Evolutionary conservation across 2,797 vertebrate species (phyloP).

Genomic region (Tamandua tetradactyla): DNA sequence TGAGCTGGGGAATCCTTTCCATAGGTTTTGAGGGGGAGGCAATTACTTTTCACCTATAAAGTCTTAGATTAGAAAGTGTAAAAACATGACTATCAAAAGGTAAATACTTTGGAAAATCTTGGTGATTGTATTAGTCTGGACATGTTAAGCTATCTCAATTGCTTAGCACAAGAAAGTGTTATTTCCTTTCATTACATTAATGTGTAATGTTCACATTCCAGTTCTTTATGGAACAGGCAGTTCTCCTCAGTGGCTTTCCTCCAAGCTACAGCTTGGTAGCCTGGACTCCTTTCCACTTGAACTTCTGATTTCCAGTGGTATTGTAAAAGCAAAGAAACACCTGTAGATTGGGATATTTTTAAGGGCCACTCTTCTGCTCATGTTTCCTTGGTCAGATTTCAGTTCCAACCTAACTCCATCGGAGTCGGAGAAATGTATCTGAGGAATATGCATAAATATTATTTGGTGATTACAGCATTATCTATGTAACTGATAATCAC

Average conservation of each 20-base stretch:
- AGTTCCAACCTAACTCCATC: neutral
- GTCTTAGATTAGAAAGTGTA: neutral
- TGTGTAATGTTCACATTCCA: neutral
- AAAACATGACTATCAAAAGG: neutral
- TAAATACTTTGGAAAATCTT: neutral
- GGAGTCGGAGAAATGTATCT: neutral
- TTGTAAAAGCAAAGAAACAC: neutral
- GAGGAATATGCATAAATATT: neutral
- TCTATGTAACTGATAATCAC: too few relatives aligned
- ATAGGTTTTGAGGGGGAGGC: neutral
- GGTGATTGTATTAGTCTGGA: neutral
- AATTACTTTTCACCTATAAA: neutral
- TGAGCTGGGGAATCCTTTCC: neutral
- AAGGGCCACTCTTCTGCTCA: neutral
- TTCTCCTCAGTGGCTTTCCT: neutral
- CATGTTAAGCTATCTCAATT: neutral
- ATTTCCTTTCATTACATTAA: too few relatives aligned
- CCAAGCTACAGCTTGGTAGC: neutral
- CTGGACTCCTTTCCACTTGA: neutral
- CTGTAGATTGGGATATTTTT: neutral
- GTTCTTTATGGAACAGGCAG: neutral
- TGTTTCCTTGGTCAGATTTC: neutral
- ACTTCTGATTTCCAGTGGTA: neutral
- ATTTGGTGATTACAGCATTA: neutral
- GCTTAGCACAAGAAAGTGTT: neutral